phyloP scores from a whole-genome alignment of 2,888 invertebrate genomes.

The Gibbula magus region DNA sequence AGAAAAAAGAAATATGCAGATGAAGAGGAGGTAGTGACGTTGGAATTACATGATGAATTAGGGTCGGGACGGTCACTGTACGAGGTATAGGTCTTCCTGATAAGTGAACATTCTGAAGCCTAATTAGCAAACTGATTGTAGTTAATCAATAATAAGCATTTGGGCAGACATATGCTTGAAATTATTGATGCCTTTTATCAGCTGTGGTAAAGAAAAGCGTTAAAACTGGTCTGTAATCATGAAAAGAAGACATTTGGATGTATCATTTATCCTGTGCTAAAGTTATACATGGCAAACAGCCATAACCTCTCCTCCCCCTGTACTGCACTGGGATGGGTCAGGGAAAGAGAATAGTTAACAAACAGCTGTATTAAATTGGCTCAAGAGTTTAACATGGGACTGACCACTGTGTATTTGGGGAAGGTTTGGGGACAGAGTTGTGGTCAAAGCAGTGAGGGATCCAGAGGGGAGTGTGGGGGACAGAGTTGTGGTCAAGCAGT shows the following conservation, averaged over 20 bases:
- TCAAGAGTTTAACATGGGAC: too few species aligned
- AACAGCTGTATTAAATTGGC: too few species aligned
- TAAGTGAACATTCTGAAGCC: neutral
- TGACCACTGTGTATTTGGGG: too few species aligned
- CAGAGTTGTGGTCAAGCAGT: too few species aligned
- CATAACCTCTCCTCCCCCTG: neutral
- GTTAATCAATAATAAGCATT: conserved; percentile 7
- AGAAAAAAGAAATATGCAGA: neutral
- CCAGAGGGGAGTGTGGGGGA: too few species aligned
- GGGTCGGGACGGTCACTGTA: neutral
- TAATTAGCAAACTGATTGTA: conserved; percentile 8
- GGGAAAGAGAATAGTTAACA: neutral
- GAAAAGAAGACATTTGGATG: neutral
- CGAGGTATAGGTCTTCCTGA: neutral
- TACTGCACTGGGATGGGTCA: neutral
- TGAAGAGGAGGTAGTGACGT: neutral
- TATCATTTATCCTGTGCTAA: neutral
- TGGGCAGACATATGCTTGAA: neutral
- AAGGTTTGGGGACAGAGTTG: too few species aligned
- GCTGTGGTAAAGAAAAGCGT: neutral
- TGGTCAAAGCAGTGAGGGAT: too few species aligned
- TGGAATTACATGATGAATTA: neutral
- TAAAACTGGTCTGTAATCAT: neutral
- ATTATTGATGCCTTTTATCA: neutral
- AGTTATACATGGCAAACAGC: neutral